Evolutionary conservation across 2,888 invertebrate species (phyloP), one percentile per base, ranked within the genome.

Genomic region (Sericinus montela): DNA sequence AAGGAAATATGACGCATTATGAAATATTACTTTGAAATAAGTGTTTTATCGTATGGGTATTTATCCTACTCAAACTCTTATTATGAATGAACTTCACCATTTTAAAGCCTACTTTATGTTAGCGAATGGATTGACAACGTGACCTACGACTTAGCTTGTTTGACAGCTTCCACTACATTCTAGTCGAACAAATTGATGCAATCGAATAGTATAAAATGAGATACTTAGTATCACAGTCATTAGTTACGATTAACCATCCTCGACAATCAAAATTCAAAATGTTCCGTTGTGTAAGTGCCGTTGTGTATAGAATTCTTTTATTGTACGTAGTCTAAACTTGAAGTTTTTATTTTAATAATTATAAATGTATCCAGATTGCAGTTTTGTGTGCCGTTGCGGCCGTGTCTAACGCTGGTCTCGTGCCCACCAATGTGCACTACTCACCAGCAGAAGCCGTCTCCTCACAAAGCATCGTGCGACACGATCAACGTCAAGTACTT

Each of bases 391-490:
- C 69, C 38, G 51, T 71, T 19, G 63, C 69, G 58, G 69, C 70
- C n/a, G 58, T 60, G 29, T 57, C 62, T 52, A 48, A 69, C 62
- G 56, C 72, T 56, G 38, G 73, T 65, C 57, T 60, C 67, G n/a
- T 75, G 53, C 55, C 72, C 8, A 82, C 54, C 51, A 83, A 54
- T 48, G 89, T 46, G 69, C 78, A 80, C 57, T 72, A 76, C 61
- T 73, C 72, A 10, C 58, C 69, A 2, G 75, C 75, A 10, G 61
- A 66, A 1, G 75, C 74, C 2, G 73, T 78, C 11, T 79, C 79
- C 32, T 77, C 77, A 2, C 76, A 77, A 53, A 78, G 65, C 61
- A 73, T 78, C 56, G 67, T 78, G 29, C 72, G 79, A 45, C 73
- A 72, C 56, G 78, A 75, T 68, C 73, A 66, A 71, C 72, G 48